Percentiles rank a stretch among this genome's conserved stretches.
These are phyloP conservation scores for Leuciscus waleckii DNA, from an alignment of 2,797 vertebrate species.

Conservation along the genomic window DNA sequence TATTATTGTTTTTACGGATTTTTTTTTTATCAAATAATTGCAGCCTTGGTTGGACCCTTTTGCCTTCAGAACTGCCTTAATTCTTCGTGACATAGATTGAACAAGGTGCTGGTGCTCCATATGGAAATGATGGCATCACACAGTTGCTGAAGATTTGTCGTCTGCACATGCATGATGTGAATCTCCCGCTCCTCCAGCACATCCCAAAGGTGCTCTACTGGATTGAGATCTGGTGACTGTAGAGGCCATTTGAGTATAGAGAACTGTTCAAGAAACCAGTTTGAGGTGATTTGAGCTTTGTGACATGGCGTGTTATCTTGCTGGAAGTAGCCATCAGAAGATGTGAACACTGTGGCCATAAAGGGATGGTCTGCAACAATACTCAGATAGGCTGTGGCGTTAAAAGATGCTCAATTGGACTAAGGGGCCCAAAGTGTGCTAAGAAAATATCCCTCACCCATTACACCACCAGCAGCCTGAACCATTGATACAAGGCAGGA, in stretches of 20 bases:
- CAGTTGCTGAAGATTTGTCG: constrained; percentile 50
- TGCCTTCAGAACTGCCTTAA: neutral
- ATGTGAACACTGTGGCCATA: constrained; percentile 32
- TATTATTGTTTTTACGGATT: neutral
- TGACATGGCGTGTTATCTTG: constrained; percentile 38
- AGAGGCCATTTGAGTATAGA: neutral
- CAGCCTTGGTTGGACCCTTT: neutral
- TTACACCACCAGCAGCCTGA: neutral
- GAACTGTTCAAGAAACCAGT: neutral
- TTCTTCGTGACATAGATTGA: neutral
- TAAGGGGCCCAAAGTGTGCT: neutral
- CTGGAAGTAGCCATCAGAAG: constrained; percentile 54
- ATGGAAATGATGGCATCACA: too few relatives aligned
- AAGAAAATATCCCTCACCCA: neutral
- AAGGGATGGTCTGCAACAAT: neutral
- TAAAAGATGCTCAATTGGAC: neutral
- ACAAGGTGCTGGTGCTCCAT: neutral
- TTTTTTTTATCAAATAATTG: neutral
- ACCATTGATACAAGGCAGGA: neutral
- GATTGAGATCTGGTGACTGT: constrained; percentile 49
- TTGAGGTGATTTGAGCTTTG: constrained; percentile 33
- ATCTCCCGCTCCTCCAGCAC: constrained; percentile 64
- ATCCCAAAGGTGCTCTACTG: constrained; percentile 56
- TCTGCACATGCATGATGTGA: constrained; percentile 67
- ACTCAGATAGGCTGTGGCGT: neutral